Percentiles rank a stretch among this genome's conserved stretches.
Conservation (phyloP, 2,797 vertebrate species). For the Danio jaintianensis region DNA sequence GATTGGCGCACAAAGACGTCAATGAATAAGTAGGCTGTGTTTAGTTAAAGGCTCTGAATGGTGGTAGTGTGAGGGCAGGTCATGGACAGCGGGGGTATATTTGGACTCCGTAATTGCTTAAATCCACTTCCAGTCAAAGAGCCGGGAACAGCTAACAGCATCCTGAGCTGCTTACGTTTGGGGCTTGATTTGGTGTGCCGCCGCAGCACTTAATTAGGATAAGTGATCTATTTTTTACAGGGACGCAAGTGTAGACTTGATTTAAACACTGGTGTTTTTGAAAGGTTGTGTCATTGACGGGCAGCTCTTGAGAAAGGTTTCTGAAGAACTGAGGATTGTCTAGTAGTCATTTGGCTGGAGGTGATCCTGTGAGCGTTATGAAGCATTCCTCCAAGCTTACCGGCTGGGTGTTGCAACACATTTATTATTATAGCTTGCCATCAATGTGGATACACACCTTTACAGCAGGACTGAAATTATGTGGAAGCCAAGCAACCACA, state of each 20-base stretch:
- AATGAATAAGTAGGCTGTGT: conserved; percentile 8
- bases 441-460: not conserved
- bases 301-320: not conserved
- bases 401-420: not conserved
- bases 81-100: conserved; percentile 63
- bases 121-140: conserved; percentile 70
- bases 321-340: not conserved
- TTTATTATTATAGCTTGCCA: not conserved
- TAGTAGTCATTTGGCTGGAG: not conserved
- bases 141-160: conserved; percentile 70
- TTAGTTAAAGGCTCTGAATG: conserved; percentile 30
- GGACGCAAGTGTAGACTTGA: conserved; percentile 24
- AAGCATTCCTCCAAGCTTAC: not conserved
- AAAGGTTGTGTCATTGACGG: not conserved
- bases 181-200: conserved; percentile 50
- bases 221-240: conserved; percentile 55
- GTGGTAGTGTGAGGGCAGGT: conserved; percentile 46
- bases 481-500: not conserved
- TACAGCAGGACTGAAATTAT: not conserved
- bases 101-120: conserved; percentile 73
- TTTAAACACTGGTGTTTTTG: conserved; percentile 10
- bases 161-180: conserved; percentile 66
- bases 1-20: not conserved
- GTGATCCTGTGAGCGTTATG: not conserved
- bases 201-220: conserved; percentile 62